phyloP scores from a whole-genome alignment of 2,888 invertebrate species.

The Polietes domitor region DNA sequence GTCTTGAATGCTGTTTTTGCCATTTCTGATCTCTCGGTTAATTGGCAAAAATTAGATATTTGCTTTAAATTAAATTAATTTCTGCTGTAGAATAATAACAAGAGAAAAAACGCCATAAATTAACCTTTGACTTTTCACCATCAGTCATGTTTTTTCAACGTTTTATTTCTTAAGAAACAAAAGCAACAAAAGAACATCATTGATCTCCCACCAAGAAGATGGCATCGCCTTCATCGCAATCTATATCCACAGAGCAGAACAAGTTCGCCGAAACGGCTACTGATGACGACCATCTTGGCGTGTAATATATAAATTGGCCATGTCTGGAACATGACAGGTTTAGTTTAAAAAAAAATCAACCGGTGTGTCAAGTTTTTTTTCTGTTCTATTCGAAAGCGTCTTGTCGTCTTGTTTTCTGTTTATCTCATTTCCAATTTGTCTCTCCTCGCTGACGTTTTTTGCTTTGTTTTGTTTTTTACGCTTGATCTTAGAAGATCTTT shows the following conservation, averaged over 20 bases:
- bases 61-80: constrained; percentile 2
- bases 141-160: background rate
- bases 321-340: constrained; percentile 4
- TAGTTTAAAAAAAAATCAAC: background rate
- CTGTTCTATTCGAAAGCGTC: background rate
- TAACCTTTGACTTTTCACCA: background rate
- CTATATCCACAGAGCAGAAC: background rate
- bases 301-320: background rate
- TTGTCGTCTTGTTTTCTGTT: too few relatives aligned
- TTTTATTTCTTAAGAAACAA: background rate
- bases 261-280: background rate
- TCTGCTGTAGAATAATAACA: background rate
- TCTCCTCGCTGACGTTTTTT: constrained; percentile 11
- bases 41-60: constrained; percentile 58
- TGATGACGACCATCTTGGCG: background rate
- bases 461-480: too few relatives aligned
- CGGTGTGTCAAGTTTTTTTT: constrained; percentile 37
- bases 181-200: background rate
- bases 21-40: constrained; percentile 46
- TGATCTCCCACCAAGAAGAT: constrained; percentile 17
- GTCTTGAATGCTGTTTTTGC: background rate
- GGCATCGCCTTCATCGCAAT: background rate
- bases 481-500: background rate
- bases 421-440: background rate
- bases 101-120: background rate